Percentiles rank a stretch among this genome's conserved stretches.
These are phyloP conservation scores for Neotoma lepida DNA, from an alignment of 2,113 vertebrate species.

Conservation along the genomic window DNA sequence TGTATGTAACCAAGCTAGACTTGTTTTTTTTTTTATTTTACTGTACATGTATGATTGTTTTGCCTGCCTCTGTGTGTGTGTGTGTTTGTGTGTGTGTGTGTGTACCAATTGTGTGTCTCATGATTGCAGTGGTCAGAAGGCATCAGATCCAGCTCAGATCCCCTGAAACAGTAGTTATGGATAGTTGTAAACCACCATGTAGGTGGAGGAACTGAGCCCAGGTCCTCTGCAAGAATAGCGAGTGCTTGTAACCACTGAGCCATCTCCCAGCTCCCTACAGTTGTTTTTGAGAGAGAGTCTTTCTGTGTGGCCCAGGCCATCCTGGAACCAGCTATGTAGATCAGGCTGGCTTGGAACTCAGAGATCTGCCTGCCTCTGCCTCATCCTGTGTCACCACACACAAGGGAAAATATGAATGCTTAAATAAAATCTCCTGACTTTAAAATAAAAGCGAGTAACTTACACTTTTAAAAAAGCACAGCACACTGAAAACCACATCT, in stretches of 20 bases:
- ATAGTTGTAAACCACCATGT: background rate
- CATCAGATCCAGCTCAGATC: background rate
- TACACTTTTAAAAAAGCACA: background rate
- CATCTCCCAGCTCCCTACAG: background rate
- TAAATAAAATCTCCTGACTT: constrained; percentile 23
- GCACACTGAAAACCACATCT: background rate
- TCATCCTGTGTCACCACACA: background rate
- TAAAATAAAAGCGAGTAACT: constrained; percentile 32
- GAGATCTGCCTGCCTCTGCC: background rate
- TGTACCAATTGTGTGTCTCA: background rate
- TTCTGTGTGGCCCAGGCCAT: no score
- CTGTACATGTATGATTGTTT: background rate
- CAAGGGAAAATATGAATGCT: background rate
- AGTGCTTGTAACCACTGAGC: background rate
- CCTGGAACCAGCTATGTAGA: background rate
- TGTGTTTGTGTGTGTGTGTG: background rate
- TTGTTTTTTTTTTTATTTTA: background rate
- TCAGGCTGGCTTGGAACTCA: background rate
- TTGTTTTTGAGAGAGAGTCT: background rate
- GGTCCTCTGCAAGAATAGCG: background rate
- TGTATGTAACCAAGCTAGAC: background rate
- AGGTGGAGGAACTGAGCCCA: background rate
- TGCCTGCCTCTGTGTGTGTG: background rate
- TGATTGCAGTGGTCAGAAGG: background rate
- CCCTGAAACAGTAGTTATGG: background rate